Evolutionary conservation across 2,797 vertebrate species (phyloP).

Genomic region (Bovichtus variegatus): DNA sequence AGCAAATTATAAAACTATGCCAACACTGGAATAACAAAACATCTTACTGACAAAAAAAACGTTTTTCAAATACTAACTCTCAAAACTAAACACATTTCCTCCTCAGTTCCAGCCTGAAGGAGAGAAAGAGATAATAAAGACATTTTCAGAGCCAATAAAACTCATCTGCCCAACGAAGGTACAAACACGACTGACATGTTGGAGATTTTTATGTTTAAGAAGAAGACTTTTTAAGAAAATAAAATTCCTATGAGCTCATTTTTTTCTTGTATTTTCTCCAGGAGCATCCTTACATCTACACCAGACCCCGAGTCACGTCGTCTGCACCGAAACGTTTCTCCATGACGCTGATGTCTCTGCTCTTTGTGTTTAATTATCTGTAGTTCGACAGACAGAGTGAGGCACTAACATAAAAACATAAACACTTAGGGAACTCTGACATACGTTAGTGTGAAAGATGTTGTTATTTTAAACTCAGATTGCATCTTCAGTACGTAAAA

Average conservation of each 20-base stretch:
- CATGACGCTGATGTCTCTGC: neutral
- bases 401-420: neutral
- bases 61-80: neutral
- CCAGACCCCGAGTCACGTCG: constrained; percentile 23
- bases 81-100: neutral
- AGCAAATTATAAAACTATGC: too few species aligned
- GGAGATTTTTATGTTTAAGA: neutral
- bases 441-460: neutral
- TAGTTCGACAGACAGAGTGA: neutral
- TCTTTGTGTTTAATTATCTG: neutral
- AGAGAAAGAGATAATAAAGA: constrained; percentile 61
- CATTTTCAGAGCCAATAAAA: constrained; percentile 64
- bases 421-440: too few species aligned
- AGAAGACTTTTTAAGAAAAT: too few species aligned
- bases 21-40: neutral
- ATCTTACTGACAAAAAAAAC: neutral
- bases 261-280: constrained; percentile 17
- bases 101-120: constrained; percentile 79
- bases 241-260: neutral
- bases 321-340: constrained; percentile 18
- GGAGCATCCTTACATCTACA: constrained; percentile 80
- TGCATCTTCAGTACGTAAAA: too few species aligned
- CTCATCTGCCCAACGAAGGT: constrained; percentile 79
- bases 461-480: neutral
- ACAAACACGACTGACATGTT: neutral